These are phyloP conservation scores for Agrotis clavis DNA, from an alignment of 2,888 invertebrate genomes.

Conservation along the genomic window DNA sequence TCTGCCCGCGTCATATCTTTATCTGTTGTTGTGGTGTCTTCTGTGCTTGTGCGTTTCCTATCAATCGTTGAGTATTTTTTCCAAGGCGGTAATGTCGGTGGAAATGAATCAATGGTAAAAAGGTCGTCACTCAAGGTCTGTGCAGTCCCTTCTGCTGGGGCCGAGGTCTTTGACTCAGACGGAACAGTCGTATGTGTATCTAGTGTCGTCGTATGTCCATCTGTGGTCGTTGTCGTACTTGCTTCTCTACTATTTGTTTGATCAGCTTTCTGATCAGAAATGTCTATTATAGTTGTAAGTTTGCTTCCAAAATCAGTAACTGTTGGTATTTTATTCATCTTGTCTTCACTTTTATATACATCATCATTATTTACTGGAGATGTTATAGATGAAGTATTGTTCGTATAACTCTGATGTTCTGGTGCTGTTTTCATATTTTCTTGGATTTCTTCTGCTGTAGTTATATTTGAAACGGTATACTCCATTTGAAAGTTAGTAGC, in stretches of 20 bases:
- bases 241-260: slow-evolving; percentile 3
- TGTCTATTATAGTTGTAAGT: slow-evolving; percentile 4
- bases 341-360: slow-evolving; percentile 5
- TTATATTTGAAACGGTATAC: not conserved
- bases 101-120: slow-evolving; percentile 9
- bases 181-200: slow-evolving; percentile 21
- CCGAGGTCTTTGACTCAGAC: slow-evolving; percentile 6
- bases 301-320: slow-evolving; percentile 2
- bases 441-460: not conserved
- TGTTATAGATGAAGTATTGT: not conserved
- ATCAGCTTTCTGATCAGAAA: slow-evolving; percentile 4
- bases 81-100: slow-evolving; percentile 64
- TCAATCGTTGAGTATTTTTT: slow-evolving; percentile 76
- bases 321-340: slow-evolving; percentile 1
- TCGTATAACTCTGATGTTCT: slow-evolving; percentile 5
- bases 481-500: slow-evolving; percentile 7
- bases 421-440: not conserved
- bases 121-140: slow-evolving; percentile 23
- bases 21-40: slow-evolving; percentile 57
- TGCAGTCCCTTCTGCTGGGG: slow-evolving; percentile 34
- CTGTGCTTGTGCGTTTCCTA: slow-evolving; percentile 66
- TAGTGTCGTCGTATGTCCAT: not conserved
- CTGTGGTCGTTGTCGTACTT: slow-evolving; percentile 9
- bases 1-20: slow-evolving; percentile 71
- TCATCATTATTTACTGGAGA: slow-evolving; percentile 1